phyloP scores from a whole-genome alignment of 1,140 invertebrate species.

The Ptiloglossa arizonensis region DNA sequence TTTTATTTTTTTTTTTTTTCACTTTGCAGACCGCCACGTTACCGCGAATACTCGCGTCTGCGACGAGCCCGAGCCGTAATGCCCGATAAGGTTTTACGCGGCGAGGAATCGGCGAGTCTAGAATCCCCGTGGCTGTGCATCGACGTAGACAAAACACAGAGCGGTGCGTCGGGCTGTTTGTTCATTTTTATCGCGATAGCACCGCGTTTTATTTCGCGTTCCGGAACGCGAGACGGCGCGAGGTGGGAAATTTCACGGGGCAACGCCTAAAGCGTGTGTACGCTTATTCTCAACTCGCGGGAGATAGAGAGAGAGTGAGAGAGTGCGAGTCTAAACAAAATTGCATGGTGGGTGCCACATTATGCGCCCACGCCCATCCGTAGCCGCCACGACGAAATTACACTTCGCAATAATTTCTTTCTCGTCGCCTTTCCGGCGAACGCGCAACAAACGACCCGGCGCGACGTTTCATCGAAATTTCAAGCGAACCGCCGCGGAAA shows the following conservation, averaged over 20 bases:
- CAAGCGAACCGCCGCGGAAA: not conserved
- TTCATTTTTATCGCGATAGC: slow-evolving; percentile 39
- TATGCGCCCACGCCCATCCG: slow-evolving; percentile 31
- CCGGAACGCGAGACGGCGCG: not conserved
- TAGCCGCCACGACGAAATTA: slow-evolving; percentile 38
- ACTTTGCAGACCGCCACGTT: not conserved
- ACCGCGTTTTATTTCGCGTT: not conserved
- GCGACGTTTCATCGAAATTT: not conserved
- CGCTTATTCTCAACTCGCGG: slow-evolving; percentile 26
- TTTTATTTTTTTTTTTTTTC: slow-evolving; percentile 1
- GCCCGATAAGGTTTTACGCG: slow-evolving; percentile 31
- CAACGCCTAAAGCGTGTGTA: slow-evolving; percentile 23
- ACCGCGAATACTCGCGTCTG: not conserved
- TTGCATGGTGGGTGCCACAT: slow-evolving; percentile 37
- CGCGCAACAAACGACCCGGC: not conserved
- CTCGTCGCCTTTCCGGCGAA: slow-evolving; percentile 21
- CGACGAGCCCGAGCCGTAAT: slow-evolving; percentile 3
- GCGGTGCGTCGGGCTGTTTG: not conserved
- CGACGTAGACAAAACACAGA: slow-evolving; percentile 19
- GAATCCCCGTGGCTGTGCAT: slow-evolving; percentile 13
- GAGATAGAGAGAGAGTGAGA: too few species aligned
- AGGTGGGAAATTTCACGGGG: slow-evolving; percentile 21
- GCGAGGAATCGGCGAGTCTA: not conserved
- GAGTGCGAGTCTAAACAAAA: slow-evolving; percentile 49
- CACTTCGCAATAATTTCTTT: slow-evolving; percentile 28